Evolutionary conservation across 2,888 invertebrate genomes (phyloP), one percentile per base, ranked within the genome.

Genomic region (Epistrophella euchroma): DNA sequence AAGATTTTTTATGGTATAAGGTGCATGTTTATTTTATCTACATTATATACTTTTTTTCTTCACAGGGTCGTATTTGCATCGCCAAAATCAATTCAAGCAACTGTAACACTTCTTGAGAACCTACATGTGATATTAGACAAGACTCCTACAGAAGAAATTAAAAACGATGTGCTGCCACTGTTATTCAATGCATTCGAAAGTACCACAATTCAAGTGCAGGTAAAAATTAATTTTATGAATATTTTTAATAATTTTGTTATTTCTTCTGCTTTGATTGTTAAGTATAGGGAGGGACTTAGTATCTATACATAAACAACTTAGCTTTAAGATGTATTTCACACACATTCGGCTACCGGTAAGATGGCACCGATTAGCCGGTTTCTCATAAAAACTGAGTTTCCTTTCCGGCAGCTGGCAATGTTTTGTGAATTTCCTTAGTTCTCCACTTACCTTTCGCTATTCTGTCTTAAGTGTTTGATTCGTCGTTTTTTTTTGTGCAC

Each of bases 191-290:
- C 97, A 28, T 95, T 98, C 90, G 98, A 98, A 90, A 97, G 96
- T 90, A 96, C 96, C 78, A 97, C 96, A 77, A 95, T 96, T 88
- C 97, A 97, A 93, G 97, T 98, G 84, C 97, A 98, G 96, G 98
- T 98, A 92, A 89, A 88, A 87, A 64, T 64, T 47, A 22, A 64
- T 35, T 62, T 60, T 43, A n/a, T 28, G n/a, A 62, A 62, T 10
- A 19, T 2, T 6, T 43, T 15, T 13, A 7, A n/a, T 0, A 43
- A 43, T 3, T 13, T 37, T 37, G 4, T 37, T 37, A 37, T 13
- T 37, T 3, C 37, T 37, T 11, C 37, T 35, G 9, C 32, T 28
- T 28, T 28, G 4, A 4, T 28, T 28, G 0, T 2, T 28, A 0
- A 4, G n/a, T n/a, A n/a, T n/a, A n/a, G n/a, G n/a, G n/a, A n/a